Conservation (phyloP, 1,140 invertebrate species). For the Mycetomoellerius zeteki region DNA sequence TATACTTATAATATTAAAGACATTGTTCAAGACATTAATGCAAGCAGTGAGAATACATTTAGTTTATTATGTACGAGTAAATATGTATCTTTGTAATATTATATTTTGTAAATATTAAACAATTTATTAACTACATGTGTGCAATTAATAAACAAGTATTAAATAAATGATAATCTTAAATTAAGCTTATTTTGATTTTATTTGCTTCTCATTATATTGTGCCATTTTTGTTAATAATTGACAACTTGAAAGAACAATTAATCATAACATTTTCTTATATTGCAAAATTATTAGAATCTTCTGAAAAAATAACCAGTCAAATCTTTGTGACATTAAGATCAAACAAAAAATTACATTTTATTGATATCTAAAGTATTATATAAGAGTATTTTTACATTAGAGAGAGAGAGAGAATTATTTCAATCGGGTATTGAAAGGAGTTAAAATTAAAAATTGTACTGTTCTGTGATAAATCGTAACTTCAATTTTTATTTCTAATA, state of each 20-base stretch:
- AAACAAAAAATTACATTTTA: too few relatives aligned
- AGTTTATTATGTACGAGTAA: too few relatives aligned
- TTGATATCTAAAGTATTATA: too few relatives aligned
- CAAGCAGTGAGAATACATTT: background rate
- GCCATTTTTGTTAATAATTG: background rate
- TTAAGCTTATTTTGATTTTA: background rate
- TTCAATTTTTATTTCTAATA: background rate
- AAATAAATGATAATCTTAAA: background rate
- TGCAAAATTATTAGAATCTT: background rate
- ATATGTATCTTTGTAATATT: too few relatives aligned
- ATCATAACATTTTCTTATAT: background rate
- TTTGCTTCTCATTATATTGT: background rate
- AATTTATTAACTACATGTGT: background rate
- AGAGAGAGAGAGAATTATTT: too few relatives aligned
- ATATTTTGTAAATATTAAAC: too few relatives aligned
- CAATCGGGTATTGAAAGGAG: background rate
- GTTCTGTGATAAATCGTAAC: background rate
- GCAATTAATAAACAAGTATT: background rate
- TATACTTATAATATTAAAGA: too few relatives aligned
- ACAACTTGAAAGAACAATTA: background rate
- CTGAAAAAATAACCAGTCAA: background rate
- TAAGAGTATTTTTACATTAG: too few relatives aligned
- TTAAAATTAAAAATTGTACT: background rate
- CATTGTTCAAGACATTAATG: background rate
- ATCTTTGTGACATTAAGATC: background rate